These are phyloP conservation scores for Penaeus monodon DNA, from an alignment of 2,888 invertebrate species.

Conservation along the genomic window DNA sequence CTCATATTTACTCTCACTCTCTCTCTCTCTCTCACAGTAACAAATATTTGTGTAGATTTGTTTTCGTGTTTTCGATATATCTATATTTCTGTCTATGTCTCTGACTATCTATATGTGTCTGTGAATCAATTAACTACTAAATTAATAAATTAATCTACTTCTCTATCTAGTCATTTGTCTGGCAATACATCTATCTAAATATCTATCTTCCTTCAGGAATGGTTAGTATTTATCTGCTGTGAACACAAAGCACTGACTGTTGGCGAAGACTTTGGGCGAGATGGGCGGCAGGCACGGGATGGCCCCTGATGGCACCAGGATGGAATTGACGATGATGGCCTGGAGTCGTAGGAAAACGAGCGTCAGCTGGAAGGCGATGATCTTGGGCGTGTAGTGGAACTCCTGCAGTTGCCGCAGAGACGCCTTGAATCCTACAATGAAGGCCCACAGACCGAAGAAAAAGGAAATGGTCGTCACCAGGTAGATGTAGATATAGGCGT, in stretches of 20 bases:
- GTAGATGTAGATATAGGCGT: constrained; percentile 56
- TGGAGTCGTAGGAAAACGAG: constrained; percentile 61
- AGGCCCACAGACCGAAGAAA: constrained; percentile 61
- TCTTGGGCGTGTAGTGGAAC: constrained; percentile 61
- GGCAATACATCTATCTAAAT: too few species aligned
- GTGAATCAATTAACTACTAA: too few species aligned
- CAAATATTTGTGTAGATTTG: too few species aligned
- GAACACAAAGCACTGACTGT: constrained; percentile 37
- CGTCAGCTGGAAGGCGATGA: constrained; percentile 59
- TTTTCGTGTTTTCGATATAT: too few species aligned
- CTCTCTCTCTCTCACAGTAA: too few species aligned
- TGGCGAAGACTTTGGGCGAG: constrained; percentile 61
- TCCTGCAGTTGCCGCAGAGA: constrained; percentile 50
- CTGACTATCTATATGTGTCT: too few species aligned
- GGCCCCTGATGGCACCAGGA: constrained; percentile 57
- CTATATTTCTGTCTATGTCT: too few species aligned
- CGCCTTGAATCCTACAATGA: constrained; percentile 62
- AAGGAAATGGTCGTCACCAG: constrained; percentile 48
- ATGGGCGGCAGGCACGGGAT: constrained; percentile 62
- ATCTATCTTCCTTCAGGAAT: too few species aligned
- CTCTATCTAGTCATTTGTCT: too few species aligned
- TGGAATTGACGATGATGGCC: constrained; percentile 52
- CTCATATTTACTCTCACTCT: too few species aligned
- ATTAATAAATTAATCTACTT: too few species aligned
- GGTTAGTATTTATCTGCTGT: neutral